Base-by-base conservation (phyloP, 1,140 invertebrate genomes). In the Mylabris phalerata region DNA sequence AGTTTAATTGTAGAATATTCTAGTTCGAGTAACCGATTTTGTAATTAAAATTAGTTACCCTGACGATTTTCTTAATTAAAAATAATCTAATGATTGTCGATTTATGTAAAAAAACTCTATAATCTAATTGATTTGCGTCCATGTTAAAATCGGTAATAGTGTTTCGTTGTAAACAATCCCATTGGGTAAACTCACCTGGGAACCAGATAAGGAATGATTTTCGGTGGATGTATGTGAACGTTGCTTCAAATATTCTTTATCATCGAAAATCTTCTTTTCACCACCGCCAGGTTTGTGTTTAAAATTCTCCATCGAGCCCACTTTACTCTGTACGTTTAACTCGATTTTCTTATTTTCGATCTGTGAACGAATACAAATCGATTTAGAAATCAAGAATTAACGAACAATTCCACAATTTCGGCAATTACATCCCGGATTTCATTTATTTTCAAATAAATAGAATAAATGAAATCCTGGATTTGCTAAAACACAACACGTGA, bases 251-350 rank as follows among this genome's bases (percentile, higher is more conserved):
- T 97, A 97, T 59, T 92, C 90, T 77, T 90, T 93, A 78, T 95
- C 91, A 73, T 95, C 90, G 75, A 95, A 96, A 70, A 94, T 93
- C 78, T 92, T 92, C 74, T 89, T 88, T 52, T 92, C 91, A 40
- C 95, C 95, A 51, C 95, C 95, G 55, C 93, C 90, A 45, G 95
- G 91, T 77, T 84, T 89, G 78, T 98, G 88, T 73, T 93, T 92
- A 55, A 95, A 85, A 75, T 98, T 98, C 72, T 95, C 91, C 79
- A 96, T 72, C 24, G 93, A 96, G 50, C 92, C 92, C 62, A 96
- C 80, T 78, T 92, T 92, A 75, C 88, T 90, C 75, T 89, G 83
- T 57, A 85, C 89, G 76, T 91, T 90, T 72, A 90, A 82, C 66
- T 92, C 88, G 75, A 93, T 72, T 77, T 92, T 92, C 77, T 90